Percentiles rank a stretch among this genome's conserved stretches.
phyloP scores from a whole-genome alignment of 64 coral and sea anemone genomes.

The Pocillopora verrucosa region DNA sequence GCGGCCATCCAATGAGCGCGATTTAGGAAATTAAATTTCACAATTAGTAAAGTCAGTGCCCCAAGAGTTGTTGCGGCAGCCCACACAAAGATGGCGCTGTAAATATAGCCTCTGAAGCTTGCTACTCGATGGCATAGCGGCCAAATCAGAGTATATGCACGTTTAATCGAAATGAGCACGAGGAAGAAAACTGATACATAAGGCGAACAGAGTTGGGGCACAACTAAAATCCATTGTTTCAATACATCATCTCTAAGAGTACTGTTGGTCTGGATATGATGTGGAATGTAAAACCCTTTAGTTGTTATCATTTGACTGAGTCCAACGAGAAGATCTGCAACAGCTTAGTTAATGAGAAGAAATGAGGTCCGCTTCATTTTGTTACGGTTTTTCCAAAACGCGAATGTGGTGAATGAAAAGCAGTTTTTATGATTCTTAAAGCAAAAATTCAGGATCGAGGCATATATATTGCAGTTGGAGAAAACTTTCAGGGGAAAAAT shows the following conservation, averaged over 20 bases:
- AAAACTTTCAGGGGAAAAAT: too few species aligned
- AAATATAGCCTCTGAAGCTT: slow-evolving; percentile 7
- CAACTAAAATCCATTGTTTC: neutral
- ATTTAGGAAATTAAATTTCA: too few species aligned
- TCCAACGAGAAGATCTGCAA: slow-evolving; percentile 12
- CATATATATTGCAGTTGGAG: too few species aligned
- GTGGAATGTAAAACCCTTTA: neutral
- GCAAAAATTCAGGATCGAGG: too few species aligned
- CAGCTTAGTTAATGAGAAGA: neutral
- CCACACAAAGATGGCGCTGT: neutral
- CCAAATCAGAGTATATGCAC: slow-evolving; percentile 5
- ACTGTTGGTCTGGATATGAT: too few species aligned
- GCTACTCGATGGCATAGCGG: slow-evolving; percentile 47
- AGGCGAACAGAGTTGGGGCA: neutral
- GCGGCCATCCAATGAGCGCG: too few species aligned
- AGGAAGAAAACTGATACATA: neutral
- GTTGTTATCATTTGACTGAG: neutral
- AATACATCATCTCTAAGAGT: too few species aligned
- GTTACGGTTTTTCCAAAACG: neutral
- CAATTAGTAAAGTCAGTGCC: neutral
- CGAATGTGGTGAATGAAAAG: neutral
- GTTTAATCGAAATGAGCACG: neutral
- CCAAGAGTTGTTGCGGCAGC: neutral
- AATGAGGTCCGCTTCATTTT: neutral
- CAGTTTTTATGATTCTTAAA: too few species aligned